phyloP scores from a whole-genome alignment of 2,113 vertebrate species.

The Arizona elegans region DNA sequence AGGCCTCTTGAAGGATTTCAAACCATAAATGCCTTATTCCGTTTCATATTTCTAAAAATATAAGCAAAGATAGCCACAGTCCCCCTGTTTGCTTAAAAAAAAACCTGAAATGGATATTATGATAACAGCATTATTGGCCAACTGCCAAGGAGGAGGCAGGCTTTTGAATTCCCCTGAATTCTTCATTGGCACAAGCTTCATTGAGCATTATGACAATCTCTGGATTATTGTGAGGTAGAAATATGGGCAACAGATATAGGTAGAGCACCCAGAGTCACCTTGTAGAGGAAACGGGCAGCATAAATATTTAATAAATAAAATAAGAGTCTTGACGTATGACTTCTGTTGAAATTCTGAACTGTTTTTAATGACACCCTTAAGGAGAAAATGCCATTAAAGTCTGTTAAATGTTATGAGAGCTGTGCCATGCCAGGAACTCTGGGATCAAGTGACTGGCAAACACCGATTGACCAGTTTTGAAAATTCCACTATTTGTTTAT shows the following conservation, averaged over 20 bases:
- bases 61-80: neutral
- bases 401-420: neutral
- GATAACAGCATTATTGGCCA: neutral
- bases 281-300: neutral
- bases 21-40: neutral
- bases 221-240: neutral
- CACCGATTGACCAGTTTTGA: neutral
- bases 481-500: neutral
- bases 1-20: neutral
- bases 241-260: neutral
- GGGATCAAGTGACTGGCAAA: neutral
- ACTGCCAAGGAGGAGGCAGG: neutral
- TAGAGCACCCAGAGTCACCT: neutral
- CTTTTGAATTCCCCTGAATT: neutral
- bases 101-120: neutral
- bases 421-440: neutral
- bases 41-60: neutral
- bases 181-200: neutral
- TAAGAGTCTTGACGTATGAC: neutral
- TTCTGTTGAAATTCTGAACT: no score
- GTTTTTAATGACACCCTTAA: neutral
- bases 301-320: neutral
- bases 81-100: neutral
- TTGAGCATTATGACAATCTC: neutral
- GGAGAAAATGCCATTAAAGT: neutral